These are phyloP conservation scores for Creontiades dilutus DNA, from an alignment of 2,888 invertebrate genomes.

Conservation along the genomic window DNA sequence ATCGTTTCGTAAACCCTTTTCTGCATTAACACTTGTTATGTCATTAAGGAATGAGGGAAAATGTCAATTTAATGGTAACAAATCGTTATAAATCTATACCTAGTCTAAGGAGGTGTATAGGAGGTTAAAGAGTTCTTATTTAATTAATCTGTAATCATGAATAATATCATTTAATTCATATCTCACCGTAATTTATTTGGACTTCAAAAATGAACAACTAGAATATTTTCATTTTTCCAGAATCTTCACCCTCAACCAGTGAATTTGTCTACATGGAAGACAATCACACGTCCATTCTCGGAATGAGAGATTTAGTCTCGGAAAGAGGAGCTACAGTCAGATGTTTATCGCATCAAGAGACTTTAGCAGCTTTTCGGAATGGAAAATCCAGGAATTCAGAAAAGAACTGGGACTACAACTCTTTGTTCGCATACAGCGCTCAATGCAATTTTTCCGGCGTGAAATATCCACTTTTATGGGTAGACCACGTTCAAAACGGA, in stretches of 20 bases:
- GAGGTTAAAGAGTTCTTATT: too few relatives aligned
- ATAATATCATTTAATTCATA: too few relatives aligned
- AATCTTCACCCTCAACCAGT: slow-evolving; percentile 78
- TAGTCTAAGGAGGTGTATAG: too few relatives aligned
- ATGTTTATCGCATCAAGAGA: slow-evolving; percentile 82
- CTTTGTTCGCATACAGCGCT: slow-evolving; percentile 91
- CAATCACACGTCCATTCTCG: slow-evolving; percentile 97
- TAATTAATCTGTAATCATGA: too few relatives aligned
- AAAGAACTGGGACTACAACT: slow-evolving; percentile 77
- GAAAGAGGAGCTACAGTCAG: slow-evolving; percentile 81
- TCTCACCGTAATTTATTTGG: too few relatives aligned
- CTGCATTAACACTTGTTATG: too few relatives aligned
- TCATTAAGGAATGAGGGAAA: too few relatives aligned
- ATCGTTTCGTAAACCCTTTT: too few relatives aligned
- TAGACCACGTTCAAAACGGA: slow-evolving; percentile 83
- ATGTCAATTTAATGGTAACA: too few relatives aligned
- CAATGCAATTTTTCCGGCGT: slow-evolving; percentile 97
- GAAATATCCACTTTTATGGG: slow-evolving; percentile 90
- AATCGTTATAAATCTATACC: too few relatives aligned
- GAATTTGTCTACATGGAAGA: slow-evolving; percentile 90
- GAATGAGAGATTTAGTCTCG: slow-evolving; percentile 89
- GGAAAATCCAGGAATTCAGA: not conserved
- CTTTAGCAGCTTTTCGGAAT: slow-evolving; percentile 78
- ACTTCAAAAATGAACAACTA: too few relatives aligned
- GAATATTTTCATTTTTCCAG: slow-evolving; percentile 36